Evolutionary conservation across 2,113 vertebrate species (phyloP).

Genomic region (Myrmophylax atrothorax): DNA sequence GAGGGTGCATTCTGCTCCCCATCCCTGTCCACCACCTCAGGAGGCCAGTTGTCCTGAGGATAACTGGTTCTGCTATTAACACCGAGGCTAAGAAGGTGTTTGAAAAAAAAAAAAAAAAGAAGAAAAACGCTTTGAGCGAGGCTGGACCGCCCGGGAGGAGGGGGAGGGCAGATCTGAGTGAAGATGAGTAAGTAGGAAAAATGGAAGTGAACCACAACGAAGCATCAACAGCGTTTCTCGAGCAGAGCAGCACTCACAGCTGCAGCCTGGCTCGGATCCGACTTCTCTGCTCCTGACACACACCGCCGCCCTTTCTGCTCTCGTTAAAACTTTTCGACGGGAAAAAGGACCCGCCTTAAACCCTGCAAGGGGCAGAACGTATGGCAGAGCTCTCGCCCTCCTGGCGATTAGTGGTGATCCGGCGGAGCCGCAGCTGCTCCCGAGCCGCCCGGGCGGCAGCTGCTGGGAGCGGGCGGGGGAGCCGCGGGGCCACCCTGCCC

Average conservation of each 20-base stretch:
- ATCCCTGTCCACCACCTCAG: background rate
- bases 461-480: background rate
- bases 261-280: background rate
- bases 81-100: background rate
- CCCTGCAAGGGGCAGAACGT: accelerated
- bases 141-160: background rate
- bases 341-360: background rate
- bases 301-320: background rate
- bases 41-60: background rate
- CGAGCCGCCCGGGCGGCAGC: background rate
- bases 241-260: background rate
- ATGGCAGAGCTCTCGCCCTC: background rate
- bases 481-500: background rate
- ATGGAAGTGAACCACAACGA: background rate
- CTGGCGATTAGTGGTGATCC: background rate
- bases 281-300: background rate
- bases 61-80: background rate
- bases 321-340: background rate
- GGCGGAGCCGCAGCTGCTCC: background rate
- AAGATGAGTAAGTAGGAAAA: background rate
- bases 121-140: background rate
- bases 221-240: background rate
- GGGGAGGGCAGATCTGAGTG: background rate
- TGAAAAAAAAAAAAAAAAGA: too few relatives aligned
- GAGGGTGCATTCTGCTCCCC: background rate